Percentiles rank a stretch among this genome's conserved stretches.
phyloP scores from a whole-genome alignment of 2,888 invertebrate genomes.

The Andrena hattorfiana region DNA sequence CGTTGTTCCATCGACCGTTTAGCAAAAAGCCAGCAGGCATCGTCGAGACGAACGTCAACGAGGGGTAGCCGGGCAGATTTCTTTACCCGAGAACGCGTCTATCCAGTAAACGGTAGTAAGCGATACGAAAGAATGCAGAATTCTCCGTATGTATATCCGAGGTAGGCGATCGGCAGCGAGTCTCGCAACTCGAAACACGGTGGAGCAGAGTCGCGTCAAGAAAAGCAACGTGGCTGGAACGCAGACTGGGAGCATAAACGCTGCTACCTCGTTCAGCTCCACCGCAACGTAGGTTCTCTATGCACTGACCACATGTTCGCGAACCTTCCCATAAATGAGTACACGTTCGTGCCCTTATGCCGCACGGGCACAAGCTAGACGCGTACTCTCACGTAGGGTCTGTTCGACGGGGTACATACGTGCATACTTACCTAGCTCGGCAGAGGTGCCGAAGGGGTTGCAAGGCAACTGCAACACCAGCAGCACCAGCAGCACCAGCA shows the following conservation, averaged over 20 bases:
- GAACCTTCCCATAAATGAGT: conserved; percentile 49
- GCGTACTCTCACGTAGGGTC: conserved; percentile 57
- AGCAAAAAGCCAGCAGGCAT: conserved; percentile 37
- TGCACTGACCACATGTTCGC: conserved; percentile 44
- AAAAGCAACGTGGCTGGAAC: conserved; percentile 34
- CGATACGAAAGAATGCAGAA: conserved; percentile 3
- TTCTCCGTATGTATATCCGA: conserved; percentile 14
- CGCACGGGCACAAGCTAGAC: conserved; percentile 30
- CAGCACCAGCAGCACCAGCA: conserved; percentile 65
- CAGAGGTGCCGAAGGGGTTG: conserved; percentile 71
- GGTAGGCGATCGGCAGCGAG: conserved; percentile 27
- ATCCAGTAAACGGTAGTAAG: conserved; percentile 10
- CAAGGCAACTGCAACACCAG: conserved; percentile 68
- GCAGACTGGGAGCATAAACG: conserved; percentile 72
- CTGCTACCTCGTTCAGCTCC: conserved; percentile 49
- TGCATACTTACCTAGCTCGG: conserved; percentile 63
- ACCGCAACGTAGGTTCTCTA: conserved; percentile 34
- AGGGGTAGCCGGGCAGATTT: conserved; percentile 1
- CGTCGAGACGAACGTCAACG: not conserved
- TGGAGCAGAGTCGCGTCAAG: conserved; percentile 2
- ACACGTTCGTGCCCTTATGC: conserved; percentile 28
- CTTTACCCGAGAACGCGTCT: conserved; percentile 18
- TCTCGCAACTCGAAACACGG: conserved; percentile 19
- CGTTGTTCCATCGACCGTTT: conserved; percentile 26
- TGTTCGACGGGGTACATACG: conserved; percentile 41